phyloP scores from a whole-genome alignment of 2,888 invertebrate species.

The Marronus borbonicus region DNA sequence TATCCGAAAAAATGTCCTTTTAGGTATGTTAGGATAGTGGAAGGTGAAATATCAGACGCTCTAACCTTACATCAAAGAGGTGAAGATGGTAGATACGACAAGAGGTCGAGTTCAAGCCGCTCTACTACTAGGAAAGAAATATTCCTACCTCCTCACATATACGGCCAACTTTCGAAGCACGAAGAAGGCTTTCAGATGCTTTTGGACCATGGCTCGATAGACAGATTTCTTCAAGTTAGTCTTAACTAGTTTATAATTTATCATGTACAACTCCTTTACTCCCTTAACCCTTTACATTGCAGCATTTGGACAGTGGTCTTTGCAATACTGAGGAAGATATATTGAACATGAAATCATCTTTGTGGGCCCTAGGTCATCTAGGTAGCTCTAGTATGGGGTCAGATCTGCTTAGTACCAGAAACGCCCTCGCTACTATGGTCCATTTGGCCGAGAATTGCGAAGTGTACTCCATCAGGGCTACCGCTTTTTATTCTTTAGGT shows the following conservation, averaged over 20 bases:
- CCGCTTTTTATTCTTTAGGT: conserved; percentile 91
- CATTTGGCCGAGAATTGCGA: conserved; percentile 84
- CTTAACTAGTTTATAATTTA: background rate
- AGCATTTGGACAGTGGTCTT: conserved; percentile 68
- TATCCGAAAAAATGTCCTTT: background rate
- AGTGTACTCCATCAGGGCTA: conserved; percentile 91
- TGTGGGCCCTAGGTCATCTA: conserved; percentile 92
- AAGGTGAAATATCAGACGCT: conserved; percentile 90
- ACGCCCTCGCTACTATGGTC: conserved; percentile 72
- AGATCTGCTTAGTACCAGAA: conserved; percentile 76
- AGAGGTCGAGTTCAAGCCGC: conserved; percentile 77
- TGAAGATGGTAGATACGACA: conserved; percentile 83
- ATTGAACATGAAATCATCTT: conserved; percentile 85
- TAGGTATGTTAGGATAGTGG: conserved; percentile 91
- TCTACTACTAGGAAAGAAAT: conserved; percentile 72
- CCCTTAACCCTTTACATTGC: background rate
- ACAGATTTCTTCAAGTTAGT: conserved; percentile 69
- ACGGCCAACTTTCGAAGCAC: conserved; percentile 87
- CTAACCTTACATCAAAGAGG: conserved; percentile 87
- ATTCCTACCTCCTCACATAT: conserved; percentile 83
- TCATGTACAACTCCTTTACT: conserved; percentile 47
- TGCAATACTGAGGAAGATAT: conserved; percentile 81
- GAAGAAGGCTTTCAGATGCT: conserved; percentile 74
- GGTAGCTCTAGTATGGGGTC: conserved; percentile 85
- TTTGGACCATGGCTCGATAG: conserved; percentile 72